phyloP scores from a whole-genome alignment of 2,888 invertebrate genomes.

The Amblyjoppa fuscipennis region DNA sequence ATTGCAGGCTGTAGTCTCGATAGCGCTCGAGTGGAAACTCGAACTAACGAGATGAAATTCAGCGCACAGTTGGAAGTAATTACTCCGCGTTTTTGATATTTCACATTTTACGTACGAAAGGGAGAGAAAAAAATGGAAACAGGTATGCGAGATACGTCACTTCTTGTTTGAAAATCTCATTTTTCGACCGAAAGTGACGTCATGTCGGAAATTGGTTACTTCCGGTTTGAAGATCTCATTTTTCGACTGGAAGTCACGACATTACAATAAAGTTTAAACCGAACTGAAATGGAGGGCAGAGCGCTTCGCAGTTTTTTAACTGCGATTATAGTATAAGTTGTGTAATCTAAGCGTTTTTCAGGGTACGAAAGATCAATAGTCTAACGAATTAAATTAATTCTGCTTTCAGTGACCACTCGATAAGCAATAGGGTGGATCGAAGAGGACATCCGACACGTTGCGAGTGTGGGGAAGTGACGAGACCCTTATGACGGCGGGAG shows the following conservation, averaged over 20 bases:
- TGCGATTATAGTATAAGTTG: neutral
- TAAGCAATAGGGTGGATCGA: constrained; percentile 89
- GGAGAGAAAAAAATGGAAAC: neutral
- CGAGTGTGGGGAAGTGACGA: constrained; percentile 83
- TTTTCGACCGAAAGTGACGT: neutral
- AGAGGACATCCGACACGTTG: constrained; percentile 80
- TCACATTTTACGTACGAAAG: neutral
- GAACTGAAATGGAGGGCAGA: neutral
- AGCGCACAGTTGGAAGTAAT: neutral
- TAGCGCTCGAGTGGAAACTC: constrained; percentile 20
- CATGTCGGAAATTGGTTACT: neutral
- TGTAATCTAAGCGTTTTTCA: neutral
- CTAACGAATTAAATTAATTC: constrained; percentile 44
- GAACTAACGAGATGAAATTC: constrained; percentile 6
- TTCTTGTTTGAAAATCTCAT: neutral
- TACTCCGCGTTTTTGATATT: neutral
- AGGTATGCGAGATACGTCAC: neutral
- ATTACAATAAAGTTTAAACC: neutral
- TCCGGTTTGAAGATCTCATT: neutral
- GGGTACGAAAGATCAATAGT: neutral
- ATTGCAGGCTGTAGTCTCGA: neutral
- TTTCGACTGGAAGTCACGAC: neutral
- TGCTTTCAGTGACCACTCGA: constrained; percentile 89
- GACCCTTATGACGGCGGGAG: constrained; percentile 84
- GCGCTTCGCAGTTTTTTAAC: neutral